These are phyloP conservation scores for Campylomormyrus tamandua DNA, from an alignment of 2,113 vertebrate species.

Conservation along the genomic window DNA sequence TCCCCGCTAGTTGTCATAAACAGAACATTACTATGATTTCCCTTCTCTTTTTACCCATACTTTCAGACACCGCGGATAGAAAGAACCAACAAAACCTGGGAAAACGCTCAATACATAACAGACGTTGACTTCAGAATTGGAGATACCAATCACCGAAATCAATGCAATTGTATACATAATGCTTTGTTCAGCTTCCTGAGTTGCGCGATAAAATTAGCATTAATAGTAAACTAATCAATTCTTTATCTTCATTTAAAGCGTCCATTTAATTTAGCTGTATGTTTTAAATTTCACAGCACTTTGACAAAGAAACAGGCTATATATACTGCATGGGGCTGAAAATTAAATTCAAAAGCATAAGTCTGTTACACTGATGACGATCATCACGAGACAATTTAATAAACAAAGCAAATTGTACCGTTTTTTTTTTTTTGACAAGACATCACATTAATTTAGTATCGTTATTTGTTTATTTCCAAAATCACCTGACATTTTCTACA, in stretches of 20 bases:
- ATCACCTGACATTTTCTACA: neutral
- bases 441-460: neutral
- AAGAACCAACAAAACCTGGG: neutral
- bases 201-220: neutral
- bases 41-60: neutral
- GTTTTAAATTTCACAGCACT: neutral
- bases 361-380: neutral
- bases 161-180: neutral
- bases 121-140: neutral
- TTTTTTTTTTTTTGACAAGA: neutral
- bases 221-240: neutral
- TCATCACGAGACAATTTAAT: neutral
- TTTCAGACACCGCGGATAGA: neutral
- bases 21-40: neutral
- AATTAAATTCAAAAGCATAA: neutral
- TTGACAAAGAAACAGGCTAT: neutral
- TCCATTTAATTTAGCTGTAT: neutral
- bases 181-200: neutral
- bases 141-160: neutral
- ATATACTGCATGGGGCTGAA: neutral
- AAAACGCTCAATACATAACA: neutral
- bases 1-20: constrained; percentile 4
- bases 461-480: neutral
- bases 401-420: neutral
- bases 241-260: neutral